Conservation (phyloP, 1,140 invertebrate genomes). For the Helicoverpa armigera region DNA sequence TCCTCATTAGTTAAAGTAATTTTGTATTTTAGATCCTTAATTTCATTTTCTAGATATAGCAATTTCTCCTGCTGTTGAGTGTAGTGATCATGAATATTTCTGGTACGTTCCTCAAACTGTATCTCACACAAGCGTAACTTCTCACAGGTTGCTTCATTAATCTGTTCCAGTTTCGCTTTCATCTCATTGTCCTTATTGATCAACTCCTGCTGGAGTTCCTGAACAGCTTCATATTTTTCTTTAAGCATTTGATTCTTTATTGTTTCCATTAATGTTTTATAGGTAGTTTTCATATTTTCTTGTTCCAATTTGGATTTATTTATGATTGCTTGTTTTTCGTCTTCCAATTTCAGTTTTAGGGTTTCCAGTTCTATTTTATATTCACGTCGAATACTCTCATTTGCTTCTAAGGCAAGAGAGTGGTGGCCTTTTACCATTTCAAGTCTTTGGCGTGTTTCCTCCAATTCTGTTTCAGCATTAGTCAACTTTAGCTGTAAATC, state of each 20-base stretch:
- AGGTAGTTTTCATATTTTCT: slow-evolving; percentile 74
- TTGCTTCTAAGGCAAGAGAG: slow-evolving; percentile 83
- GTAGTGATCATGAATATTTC: slow-evolving; percentile 76
- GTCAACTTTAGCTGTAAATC: slow-evolving; percentile 82
- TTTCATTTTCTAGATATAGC: slow-evolving; percentile 71
- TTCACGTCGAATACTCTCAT: slow-evolving; percentile 83
- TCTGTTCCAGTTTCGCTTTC: slow-evolving; percentile 81
- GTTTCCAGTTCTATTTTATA: slow-evolving; percentile 83
- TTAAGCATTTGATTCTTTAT: slow-evolving; percentile 69
- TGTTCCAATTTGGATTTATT: slow-evolving; percentile 76
- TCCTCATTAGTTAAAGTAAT: slow-evolving; percentile 69
- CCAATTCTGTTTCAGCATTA: slow-evolving; percentile 70
- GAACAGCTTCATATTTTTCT: slow-evolving; percentile 75
- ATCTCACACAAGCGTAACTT: slow-evolving; percentile 83
- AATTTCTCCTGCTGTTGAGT: slow-evolving; percentile 72
- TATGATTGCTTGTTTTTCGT: slow-evolving; percentile 78
- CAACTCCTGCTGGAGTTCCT: slow-evolving; percentile 72
- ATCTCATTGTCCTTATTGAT: slow-evolving; percentile 76
- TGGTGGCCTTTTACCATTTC: slow-evolving; percentile 85
- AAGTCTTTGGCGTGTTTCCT: slow-evolving; percentile 79
- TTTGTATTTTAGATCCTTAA: slow-evolving; percentile 73
- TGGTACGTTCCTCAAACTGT: slow-evolving; percentile 82
- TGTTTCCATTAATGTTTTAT: slow-evolving; percentile 70
- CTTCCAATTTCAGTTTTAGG: slow-evolving; percentile 79
- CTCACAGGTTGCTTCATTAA: slow-evolving; percentile 80